Evolutionary conservation across 2,113 vertebrate species (phyloP).

Genomic region (Protomyctophum bolini): DNA sequence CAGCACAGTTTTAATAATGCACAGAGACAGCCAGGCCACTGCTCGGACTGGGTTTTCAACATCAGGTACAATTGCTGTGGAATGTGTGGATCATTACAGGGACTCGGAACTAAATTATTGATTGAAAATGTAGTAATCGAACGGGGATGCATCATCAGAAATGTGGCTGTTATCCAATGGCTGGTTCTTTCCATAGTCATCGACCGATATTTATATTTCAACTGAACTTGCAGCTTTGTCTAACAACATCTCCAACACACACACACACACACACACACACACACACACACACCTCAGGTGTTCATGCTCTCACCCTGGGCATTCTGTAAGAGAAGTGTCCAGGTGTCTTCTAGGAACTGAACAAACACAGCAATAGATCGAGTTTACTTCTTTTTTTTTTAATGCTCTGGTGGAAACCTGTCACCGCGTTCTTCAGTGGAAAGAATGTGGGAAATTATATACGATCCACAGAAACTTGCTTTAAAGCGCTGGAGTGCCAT

Average conservation of each 20-base stretch:
- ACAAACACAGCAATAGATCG: neutral
- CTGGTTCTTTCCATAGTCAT: no score
- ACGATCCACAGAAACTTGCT: conserved; percentile 42
- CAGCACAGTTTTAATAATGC: conserved; percentile 44
- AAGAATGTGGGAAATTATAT: conserved; percentile 63
- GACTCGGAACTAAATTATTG: neutral
- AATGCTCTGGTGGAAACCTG: conserved; percentile 29
- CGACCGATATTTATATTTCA: no score
- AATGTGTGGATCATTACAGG: conserved; percentile 1
- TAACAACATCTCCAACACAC: no score
- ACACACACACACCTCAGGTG: neutral
- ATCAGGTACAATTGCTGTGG: neutral
- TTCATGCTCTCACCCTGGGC: neutral
- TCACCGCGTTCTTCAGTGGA: conserved; percentile 14
- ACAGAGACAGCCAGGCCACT: conserved; percentile 3
- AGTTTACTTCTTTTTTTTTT: conserved; percentile 22
- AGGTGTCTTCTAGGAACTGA: conserved; percentile 28
- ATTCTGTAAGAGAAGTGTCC: neutral
- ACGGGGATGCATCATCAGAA: no score
- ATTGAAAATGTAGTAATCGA: no score
- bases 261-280: no score
- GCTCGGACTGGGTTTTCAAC: conserved; percentile 13
- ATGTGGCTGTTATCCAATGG: no score
- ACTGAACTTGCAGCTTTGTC: no score
- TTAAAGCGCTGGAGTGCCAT: conserved; percentile 40